Evolutionary conservation across 2,797 vertebrate genomes (phyloP).

Genomic region (Myoxocephalus aenaeus): DNA sequence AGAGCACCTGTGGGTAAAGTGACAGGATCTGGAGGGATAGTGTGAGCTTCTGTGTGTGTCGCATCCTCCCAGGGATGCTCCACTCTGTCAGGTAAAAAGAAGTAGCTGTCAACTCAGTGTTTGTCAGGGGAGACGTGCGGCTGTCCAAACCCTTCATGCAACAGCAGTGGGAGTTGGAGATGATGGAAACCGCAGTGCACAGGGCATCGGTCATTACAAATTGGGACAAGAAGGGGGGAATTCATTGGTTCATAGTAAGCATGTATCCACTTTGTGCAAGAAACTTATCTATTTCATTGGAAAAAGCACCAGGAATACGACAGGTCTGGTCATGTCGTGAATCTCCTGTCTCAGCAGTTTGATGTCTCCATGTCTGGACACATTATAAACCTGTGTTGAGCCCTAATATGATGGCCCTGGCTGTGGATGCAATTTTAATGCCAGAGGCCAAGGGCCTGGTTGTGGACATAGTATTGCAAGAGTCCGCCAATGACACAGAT

Average conservation of each 20-base stretch:
- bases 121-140: slow-evolving; percentile 41
- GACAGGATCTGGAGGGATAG: slow-evolving; percentile 34
- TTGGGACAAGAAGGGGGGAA: background rate
- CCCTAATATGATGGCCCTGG: slow-evolving; percentile 45
- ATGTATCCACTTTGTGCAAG: slow-evolving; percentile 19
- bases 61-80: slow-evolving; percentile 48
- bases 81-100: slow-evolving; percentile 58
- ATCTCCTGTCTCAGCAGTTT: slow-evolving; percentile 15
- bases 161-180: slow-evolving; percentile 14
- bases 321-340: slow-evolving; percentile 6
- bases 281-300: slow-evolving; percentile 7
- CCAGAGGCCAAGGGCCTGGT: slow-evolving; percentile 34
- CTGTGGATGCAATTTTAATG: slow-evolving; percentile 40
- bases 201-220: slow-evolving; percentile 17
- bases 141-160: slow-evolving; percentile 28
- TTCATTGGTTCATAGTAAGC: slow-evolving; percentile 11
- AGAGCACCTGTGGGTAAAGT: slow-evolving; percentile 33
- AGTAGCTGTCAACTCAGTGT: slow-evolving; percentile 55
- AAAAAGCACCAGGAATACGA: slow-evolving; percentile 22
- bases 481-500: slow-evolving; percentile 53
- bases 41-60: slow-evolving; percentile 42
- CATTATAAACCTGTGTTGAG: slow-evolving; percentile 39
- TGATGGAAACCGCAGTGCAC: background rate
- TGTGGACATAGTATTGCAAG: slow-evolving; percentile 41
- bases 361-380: slow-evolving; percentile 25